Percentiles rank a stretch among this genome's conserved stretches.
Evolutionary conservation across 2,888 invertebrate genomes (phyloP).

Genomic region (Dascillus cervinus): DNA sequence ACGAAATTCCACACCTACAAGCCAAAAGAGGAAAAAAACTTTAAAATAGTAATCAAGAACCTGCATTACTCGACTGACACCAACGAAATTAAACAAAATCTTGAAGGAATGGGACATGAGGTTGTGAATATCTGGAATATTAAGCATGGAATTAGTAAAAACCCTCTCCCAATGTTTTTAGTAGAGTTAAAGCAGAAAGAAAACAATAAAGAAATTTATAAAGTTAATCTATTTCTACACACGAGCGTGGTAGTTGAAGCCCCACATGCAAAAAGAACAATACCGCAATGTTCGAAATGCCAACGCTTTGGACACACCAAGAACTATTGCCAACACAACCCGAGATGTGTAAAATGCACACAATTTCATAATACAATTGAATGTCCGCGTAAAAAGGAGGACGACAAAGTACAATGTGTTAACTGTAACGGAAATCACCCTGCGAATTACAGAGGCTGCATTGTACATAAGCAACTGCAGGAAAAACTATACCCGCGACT

Average conservation of each 20-base stretch:
- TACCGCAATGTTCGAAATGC: constrained; percentile 8
- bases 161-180: constrained; percentile 7
- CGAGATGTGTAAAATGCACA: constrained; percentile 1
- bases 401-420: background rate
- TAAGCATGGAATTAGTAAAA: constrained; percentile 2
- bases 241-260: constrained; percentile 5
- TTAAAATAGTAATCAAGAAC: constrained; percentile 1
- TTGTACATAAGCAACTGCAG: background rate
- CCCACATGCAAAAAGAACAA: constrained; percentile 4
- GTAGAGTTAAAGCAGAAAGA: constrained; percentile 4
- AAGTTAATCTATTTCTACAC: constrained; percentile 3
- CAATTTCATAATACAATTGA: background rate
- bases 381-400: background rate
- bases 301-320: constrained; percentile 9
- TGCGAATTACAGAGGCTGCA: background rate
- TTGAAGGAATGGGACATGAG: constrained; percentile 3
- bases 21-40: background rate
- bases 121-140: constrained; percentile 8
- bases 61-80: constrained; percentile 1
- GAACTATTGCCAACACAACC: constrained; percentile 4
- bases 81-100: background rate
- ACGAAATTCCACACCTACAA: constrained; percentile 5
- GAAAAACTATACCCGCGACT: background rate
- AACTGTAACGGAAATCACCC: background rate
- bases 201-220: constrained; percentile 6